Evolutionary conservation across 2,797 vertebrate species (phyloP), one percentile per base, ranked within the genome.

Genomic region (Coregonus sp.): DNA sequence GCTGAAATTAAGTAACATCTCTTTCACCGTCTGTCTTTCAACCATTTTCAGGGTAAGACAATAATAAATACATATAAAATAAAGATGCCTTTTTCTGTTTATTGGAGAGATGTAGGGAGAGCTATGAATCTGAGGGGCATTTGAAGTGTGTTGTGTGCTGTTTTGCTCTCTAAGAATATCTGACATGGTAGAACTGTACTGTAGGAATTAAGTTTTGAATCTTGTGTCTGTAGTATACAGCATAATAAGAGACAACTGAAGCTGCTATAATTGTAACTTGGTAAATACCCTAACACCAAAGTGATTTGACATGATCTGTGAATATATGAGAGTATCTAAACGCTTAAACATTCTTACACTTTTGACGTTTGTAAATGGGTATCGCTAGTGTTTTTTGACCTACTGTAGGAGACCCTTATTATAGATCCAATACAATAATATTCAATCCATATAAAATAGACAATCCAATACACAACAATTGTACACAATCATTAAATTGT

Each of bases 31-130:
- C 73, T 56, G 25, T 68, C 54, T 31, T 63, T 40, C 72, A 80
- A 33, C 74, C 80, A 79, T 81, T 79, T 20, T 61, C 35, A 69
- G 75, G 92, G 94, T 95, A 92, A 91, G 92, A 81, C 16, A 70
- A 76, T 68, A 74, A 84, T 78, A 70, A 59, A 52, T 79, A 35
- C 9, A 84, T 76, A 75, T 47, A 70, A 25, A 25, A 25, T 25
- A 25, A 25, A 25, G 63, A 79, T 70, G 33, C 78, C 35, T n/a
- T 68, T 69, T 78, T 33, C 20, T 73, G 63, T 74, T 56, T 68
- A 5, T 70, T 80, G 65, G 29, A 18, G 18, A 74, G 77, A 75
- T 51, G 33, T 12, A 40, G 15, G 20, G 54, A 11, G 51, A 54
- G 63, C 72, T 33, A 9, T 67, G 33, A 54, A 29, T 67, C 37